Evolutionary conservation across 2,797 vertebrate genomes (phyloP).

Genomic region (Apodemus agrarius): DNA sequence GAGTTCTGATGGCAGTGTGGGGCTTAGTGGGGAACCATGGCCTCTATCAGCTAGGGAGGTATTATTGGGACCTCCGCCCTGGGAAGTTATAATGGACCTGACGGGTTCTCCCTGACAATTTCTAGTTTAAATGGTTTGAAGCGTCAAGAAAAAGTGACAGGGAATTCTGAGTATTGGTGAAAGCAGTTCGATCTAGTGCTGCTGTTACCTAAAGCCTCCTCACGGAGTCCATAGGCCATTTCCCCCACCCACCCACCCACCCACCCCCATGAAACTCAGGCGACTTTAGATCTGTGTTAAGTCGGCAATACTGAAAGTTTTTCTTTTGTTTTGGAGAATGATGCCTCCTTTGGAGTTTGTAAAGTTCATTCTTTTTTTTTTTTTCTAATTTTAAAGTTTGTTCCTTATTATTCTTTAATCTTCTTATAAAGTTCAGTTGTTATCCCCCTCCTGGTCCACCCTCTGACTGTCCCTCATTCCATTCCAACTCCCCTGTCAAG

Average conservation of each 20-base stretch:
- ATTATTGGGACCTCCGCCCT: slow-evolving; percentile 34
- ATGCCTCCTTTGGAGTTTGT: neutral
- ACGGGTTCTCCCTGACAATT: neutral
- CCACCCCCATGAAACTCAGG: neutral
- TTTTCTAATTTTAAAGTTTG: neutral
- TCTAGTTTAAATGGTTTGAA: slow-evolving; percentile 37
- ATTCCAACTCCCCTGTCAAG: neutral
- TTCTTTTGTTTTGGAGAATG: neutral
- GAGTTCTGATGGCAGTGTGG: slow-evolving; percentile 55
- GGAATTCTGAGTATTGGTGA: slow-evolving; percentile 14
- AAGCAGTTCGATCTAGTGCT: slow-evolving; percentile 16
- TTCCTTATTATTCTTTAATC: neutral
- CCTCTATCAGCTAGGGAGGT: slow-evolving; percentile 7
- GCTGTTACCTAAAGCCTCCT: slow-evolving; percentile 6
- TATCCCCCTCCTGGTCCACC: neutral
- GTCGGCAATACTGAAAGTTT: neutral
- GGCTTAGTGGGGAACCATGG: slow-evolving; percentile 68
- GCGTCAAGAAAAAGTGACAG: slow-evolving; percentile 16
- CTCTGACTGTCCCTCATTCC: neutral
- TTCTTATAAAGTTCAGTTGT: neutral
- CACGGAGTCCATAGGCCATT: neutral
- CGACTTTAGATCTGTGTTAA: neutral
- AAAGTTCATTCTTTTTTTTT: slow-evolving; percentile 19
- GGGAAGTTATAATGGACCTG: slow-evolving; percentile 41
- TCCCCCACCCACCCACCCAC: neutral